Percentiles rank a stretch among this genome's conserved stretches.
These are phyloP conservation scores for Dolichallabes microphthalmus DNA, from an alignment of 2,113 vertebrate species.

Conservation along the genomic window DNA sequence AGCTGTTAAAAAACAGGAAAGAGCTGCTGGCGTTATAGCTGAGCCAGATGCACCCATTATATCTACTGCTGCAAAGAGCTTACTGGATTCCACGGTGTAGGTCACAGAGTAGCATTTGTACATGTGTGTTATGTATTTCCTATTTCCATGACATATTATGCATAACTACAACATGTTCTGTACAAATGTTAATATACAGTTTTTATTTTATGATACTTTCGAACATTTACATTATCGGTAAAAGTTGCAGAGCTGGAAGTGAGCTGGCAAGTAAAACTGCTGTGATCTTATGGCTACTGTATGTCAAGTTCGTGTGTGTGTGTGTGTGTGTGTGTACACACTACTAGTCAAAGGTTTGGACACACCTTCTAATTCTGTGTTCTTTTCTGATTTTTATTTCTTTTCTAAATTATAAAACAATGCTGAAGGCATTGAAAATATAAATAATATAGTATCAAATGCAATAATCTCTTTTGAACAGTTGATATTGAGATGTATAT, in stretches of 20 bases:
- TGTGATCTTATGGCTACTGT: background rate
- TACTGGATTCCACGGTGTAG: slow-evolving; percentile 5
- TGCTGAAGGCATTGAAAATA: no score
- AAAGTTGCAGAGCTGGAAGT: no score
- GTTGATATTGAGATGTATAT: no score
- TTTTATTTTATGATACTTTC: background rate
- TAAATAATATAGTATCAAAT: no score
- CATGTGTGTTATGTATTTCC: background rate
- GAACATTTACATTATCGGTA: no score
- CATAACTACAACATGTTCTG: background rate
- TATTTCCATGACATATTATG: background rate
- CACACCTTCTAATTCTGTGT: no score
- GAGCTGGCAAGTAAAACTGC: background rate
- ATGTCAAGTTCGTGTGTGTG: no score
- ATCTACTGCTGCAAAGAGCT: slow-evolving; percentile 43
- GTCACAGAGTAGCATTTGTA: background rate
- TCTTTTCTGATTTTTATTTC: no score
- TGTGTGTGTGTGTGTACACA: no score
- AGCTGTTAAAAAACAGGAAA: slow-evolving; percentile 56
- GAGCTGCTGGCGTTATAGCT: slow-evolving; percentile 43
- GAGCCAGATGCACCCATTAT: slow-evolving; percentile 35
- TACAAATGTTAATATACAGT: background rate
- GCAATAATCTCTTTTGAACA: no score
- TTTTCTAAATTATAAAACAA: no score
- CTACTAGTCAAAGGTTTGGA: no score